phyloP scores from a whole-genome alignment of 2,113 vertebrate species.

The Etheostoma spectabile region DNA sequence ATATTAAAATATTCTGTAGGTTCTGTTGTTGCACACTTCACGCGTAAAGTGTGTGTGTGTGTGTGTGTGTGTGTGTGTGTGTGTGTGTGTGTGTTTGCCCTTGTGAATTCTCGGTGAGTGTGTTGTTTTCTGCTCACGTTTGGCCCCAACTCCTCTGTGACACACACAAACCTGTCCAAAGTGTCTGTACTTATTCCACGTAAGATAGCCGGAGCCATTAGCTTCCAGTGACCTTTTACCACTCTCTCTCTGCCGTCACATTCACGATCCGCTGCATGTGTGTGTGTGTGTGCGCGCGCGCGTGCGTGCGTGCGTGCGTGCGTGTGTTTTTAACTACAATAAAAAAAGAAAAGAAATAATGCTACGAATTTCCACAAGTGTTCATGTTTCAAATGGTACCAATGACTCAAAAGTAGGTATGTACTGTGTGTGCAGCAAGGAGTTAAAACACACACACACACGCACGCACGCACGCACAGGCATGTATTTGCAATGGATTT shows the following conservation, averaged over 20 bases:
- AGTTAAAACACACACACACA: conserved; percentile 30
- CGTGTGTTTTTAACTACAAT: conserved; percentile 19
- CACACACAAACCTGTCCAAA: conserved; percentile 77
- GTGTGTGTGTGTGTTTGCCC: conserved; percentile 39
- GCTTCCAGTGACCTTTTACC: conserved; percentile 83
- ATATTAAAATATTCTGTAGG: conserved; percentile 30
- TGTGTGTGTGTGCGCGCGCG: conserved; percentile 10
- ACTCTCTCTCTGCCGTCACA: conserved; percentile 71
- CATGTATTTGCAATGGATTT: conserved; percentile 63
- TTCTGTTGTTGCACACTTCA: conserved; percentile 16
- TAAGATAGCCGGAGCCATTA: conserved; percentile 79
- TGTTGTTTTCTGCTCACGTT: conserved; percentile 75
- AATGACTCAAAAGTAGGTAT: neutral
- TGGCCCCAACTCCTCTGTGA: conserved; percentile 51
- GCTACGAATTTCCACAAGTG: neutral
- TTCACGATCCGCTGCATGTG: conserved; percentile 54
- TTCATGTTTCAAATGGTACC: neutral
- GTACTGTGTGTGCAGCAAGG: neutral
- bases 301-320: no score
- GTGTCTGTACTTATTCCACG: conserved; percentile 79
- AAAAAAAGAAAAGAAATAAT: conserved; percentile 5
- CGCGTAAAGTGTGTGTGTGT: conserved; percentile 19
- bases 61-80: conserved; percentile 45
- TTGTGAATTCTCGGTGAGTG: conserved; percentile 13
- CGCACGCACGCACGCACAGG: conserved; percentile 42